Evolutionary conservation across 2,797 vertebrate species (phyloP).

Genomic region (Columba guinea): DNA sequence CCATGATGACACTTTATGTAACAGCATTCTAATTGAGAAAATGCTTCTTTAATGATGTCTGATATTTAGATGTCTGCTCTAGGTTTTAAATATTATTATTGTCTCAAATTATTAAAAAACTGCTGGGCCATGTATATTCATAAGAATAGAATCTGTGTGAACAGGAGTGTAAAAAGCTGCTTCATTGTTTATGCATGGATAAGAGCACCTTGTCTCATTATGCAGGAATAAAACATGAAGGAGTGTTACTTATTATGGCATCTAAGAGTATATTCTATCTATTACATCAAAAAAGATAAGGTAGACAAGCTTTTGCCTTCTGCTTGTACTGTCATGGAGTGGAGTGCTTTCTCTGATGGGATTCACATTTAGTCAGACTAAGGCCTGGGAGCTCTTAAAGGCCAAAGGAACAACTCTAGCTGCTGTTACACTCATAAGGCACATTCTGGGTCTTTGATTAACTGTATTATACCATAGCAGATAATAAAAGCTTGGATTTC

Average conservation of each 20-base stretch:
- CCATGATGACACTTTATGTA: background rate
- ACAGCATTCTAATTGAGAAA: background rate
- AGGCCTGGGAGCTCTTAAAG: background rate
- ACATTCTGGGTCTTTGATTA: background rate
- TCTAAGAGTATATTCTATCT: background rate
- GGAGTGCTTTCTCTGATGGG: background rate
- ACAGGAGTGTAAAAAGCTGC: background rate
- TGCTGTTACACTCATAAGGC: background rate
- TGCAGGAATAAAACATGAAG: background rate
- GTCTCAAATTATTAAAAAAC: background rate
- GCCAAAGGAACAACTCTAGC: background rate
- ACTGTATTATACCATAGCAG: background rate
- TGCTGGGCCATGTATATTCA: background rate
- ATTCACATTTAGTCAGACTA: background rate
- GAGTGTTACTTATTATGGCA: background rate
- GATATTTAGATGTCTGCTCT: background rate
- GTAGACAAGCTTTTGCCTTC: background rate
- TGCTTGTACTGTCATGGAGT: background rate
- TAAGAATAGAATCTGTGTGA: background rate
- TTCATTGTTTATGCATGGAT: background rate
- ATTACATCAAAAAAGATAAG: background rate
- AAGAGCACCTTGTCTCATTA: background rate
- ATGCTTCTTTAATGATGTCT: background rate
- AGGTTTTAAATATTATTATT: background rate
- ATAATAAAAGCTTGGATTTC: background rate